Percentiles rank a stretch among this genome's conserved stretches.
Conservation (phyloP, 2,888 invertebrate genomes). For the Suillia variegata region DNA sequence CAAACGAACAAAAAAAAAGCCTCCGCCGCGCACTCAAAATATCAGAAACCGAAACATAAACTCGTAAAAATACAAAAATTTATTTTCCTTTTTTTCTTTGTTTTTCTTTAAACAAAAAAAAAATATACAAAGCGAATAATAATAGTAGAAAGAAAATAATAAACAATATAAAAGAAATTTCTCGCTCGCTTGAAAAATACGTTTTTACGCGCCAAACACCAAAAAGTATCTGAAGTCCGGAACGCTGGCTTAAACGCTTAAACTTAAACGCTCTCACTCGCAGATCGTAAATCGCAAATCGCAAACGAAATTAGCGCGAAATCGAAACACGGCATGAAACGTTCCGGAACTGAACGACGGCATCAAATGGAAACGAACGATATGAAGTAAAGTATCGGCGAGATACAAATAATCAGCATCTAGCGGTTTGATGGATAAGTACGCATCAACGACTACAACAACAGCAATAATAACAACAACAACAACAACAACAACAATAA, state of each 20-base stretch:
- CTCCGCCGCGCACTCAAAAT: not conserved
- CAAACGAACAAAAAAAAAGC: not conserved
- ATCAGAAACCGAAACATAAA: not conserved
- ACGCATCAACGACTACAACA: too few relatives aligned
- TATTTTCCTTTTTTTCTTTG: not conserved
- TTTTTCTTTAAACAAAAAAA: conserved; percentile 6
- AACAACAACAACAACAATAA: too few relatives aligned
- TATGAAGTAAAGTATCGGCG: conserved; percentile 14
- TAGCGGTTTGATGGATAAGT: too few relatives aligned
- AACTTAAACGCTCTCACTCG: not conserved
- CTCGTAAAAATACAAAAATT: not conserved
- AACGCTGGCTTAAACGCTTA: conserved; percentile 43
- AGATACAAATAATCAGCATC: too few relatives aligned
- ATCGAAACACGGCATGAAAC: too few relatives aligned
- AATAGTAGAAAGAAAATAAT: too few relatives aligned
- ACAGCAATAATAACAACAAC: too few relatives aligned
- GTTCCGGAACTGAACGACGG: conserved; percentile 19
- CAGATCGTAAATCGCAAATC: too few relatives aligned
- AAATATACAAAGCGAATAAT: too few relatives aligned
- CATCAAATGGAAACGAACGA: not conserved
- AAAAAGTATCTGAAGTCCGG: conserved; percentile 48
- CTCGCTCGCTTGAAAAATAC: conserved; percentile 24
- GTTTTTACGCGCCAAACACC: conserved; percentile 47
- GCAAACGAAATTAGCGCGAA: too few relatives aligned
- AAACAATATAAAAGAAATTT: not conserved